Base-by-base conservation (phyloP, 2,797 vertebrate species). In the Coccyzus lansbergi region DNA sequence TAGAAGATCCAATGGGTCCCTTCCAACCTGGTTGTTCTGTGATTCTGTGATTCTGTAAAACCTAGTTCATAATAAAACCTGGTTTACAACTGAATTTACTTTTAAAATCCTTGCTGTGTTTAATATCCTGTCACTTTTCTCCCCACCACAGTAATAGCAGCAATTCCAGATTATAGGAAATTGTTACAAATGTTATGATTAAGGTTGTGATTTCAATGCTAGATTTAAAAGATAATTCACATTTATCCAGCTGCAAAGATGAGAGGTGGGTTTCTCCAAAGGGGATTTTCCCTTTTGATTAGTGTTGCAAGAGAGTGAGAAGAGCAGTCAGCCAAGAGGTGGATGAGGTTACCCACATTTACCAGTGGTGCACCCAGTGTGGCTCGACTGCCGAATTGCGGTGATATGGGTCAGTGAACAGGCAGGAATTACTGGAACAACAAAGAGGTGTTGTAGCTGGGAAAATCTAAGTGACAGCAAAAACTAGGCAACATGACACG, bases 291-390 rank as follows among this genome's bases (percentile, higher is more conserved):
- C 88, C 42, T 1, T 44, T 59, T 88, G 62, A 77, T 86, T 72
- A 18, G 13, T 93, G 62, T 90, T 89, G 79, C 88, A 91, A 89
- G 79, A n/a, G 40, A 62, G 64, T 36, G 60, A 78, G 84, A 89
- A 69, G 49, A 92, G 59, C 48, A 56, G 42, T 55, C 3, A 31
- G 53, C 64, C 2, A n/a, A 81, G 92, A 60, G 72, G 85, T 87
- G 77, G 63, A 49, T 95, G 92, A 92, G 93, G 86, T 95, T 96
- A 87, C 91, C 96, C 92, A 91, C 94, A 94, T 62, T 82, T 71
- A 88, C 58, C 86, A 38, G 82, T 80, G 77, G 68, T 6, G 26
- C 63, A 65, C 69, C 29, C 69, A 28, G 0, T 29, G 52, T 2
- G 14, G 58, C 52, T 86, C 14, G 7, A 16, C n/a, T 89, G 38